Conservation (phyloP, 2,888 invertebrate genomes). For the Artemia sinica region DNA sequence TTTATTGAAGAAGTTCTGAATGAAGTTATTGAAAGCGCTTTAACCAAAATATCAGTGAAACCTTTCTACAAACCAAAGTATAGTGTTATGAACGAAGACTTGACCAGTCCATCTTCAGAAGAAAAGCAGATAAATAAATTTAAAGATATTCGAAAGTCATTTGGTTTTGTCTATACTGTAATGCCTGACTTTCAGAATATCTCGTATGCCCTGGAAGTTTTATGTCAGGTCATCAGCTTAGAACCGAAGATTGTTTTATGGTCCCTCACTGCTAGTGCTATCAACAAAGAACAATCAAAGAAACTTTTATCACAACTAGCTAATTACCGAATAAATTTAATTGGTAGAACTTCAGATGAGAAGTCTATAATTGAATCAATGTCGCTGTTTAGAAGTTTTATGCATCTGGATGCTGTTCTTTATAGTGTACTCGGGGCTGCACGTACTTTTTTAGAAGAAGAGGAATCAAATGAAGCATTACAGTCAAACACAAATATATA, state of each 20-base stretch:
- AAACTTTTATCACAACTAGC: slow-evolving; percentile 29
- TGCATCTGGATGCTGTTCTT: slow-evolving; percentile 59
- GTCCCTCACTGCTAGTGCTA: slow-evolving; percentile 53
- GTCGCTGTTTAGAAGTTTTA: slow-evolving; percentile 52
- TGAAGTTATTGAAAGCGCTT: slow-evolving; percentile 41
- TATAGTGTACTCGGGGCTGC: slow-evolving; percentile 38
- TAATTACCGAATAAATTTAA: slow-evolving; percentile 22
- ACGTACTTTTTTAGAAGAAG: slow-evolving; percentile 52
- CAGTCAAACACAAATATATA: slow-evolving; percentile 39
- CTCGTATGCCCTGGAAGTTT: slow-evolving; percentile 51
- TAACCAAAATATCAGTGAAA: slow-evolving; percentile 25
- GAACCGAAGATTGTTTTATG: slow-evolving; percentile 55
- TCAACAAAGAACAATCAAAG: slow-evolving; percentile 37
- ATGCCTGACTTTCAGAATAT: slow-evolving; percentile 56
- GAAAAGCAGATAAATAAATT: slow-evolving; percentile 28
- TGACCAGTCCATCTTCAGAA: slow-evolving; percentile 25
- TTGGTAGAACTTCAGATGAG: slow-evolving; percentile 16
- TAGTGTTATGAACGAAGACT: slow-evolving; percentile 23
- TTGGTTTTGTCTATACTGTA: slow-evolving; percentile 56
- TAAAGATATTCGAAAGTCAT: slow-evolving; percentile 20
- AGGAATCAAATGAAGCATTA: slow-evolving; percentile 50
- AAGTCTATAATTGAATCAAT: slow-evolving; percentile 41
- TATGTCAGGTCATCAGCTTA: slow-evolving; percentile 50
- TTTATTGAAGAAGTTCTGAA: slow-evolving; percentile 42
- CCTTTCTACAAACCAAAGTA: slow-evolving; percentile 5